Evolutionary conservation across 2,113 vertebrate species (phyloP).

Genomic region (Planiliza haematocheilus): DNA sequence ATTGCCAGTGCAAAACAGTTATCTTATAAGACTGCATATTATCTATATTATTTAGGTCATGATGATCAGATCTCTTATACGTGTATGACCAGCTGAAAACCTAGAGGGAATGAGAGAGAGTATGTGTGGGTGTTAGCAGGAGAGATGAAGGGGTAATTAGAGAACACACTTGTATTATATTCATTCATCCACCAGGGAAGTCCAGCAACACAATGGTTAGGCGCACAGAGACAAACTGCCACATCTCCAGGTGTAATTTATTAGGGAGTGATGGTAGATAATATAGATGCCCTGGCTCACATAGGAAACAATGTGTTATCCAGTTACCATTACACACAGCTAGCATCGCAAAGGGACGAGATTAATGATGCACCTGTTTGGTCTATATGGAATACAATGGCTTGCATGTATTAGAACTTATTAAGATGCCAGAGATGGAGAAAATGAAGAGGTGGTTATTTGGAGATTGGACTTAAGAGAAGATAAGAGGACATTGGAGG

Average conservation of each 20-base stretch:
- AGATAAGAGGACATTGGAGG: conserved; percentile 5
- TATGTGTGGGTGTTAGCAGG: conserved; percentile 43
- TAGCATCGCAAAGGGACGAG: conserved; percentile 61
- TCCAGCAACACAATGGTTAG: conserved; percentile 59
- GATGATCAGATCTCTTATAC: conserved; percentile 22
- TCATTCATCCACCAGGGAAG: conserved; percentile 58
- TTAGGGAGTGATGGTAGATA: conserved; percentile 73
- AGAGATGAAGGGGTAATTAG: conserved; percentile 55
- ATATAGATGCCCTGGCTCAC: conserved; percentile 71
- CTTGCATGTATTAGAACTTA: conserved; percentile 59
- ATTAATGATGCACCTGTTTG: conserved; percentile 76
- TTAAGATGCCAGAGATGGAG: conserved; percentile 49
- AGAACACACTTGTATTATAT: conserved; percentile 52
- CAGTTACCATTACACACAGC: conserved; percentile 70
- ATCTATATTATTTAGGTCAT: conserved; percentile 12
- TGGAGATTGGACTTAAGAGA: conserved; percentile 37
- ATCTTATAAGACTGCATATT: neutral
- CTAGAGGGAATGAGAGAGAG: neutral
- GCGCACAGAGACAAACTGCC: conserved; percentile 57
- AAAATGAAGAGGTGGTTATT: conserved; percentile 29
- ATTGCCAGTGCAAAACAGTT: neutral
- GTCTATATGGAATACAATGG: conserved; percentile 64
- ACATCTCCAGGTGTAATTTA: conserved; percentile 72
- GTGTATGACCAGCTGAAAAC: conserved; percentile 21
- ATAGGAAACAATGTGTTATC: conserved; percentile 77